Conservation (phyloP, 2,113 vertebrate genomes). For the Lepus timidus region DNA sequence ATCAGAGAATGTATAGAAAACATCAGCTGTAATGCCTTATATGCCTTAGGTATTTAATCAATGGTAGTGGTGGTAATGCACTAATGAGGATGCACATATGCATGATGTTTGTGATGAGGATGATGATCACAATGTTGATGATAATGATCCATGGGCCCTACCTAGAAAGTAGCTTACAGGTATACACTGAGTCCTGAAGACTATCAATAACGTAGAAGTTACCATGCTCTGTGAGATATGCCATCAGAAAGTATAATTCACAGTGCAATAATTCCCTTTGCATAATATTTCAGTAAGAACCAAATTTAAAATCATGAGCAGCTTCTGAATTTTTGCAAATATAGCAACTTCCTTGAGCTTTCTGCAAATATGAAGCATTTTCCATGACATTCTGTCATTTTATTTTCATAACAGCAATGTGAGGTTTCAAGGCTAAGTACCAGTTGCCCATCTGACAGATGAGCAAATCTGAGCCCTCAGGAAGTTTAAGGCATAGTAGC, state of each 20-base stretch:
- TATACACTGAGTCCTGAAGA: neutral
- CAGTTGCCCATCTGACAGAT: neutral
- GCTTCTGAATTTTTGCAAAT: slow-evolving; percentile 42
- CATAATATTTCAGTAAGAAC: slow-evolving; percentile 41
- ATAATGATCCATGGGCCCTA: neutral
- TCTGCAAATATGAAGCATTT: slow-evolving; percentile 55
- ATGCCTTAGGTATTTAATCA: neutral
- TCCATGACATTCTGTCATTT: neutral
- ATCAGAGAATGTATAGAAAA: neutral
- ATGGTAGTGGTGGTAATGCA: neutral
- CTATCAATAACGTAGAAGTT: neutral
- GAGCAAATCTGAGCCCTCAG: slow-evolving; percentile 43
- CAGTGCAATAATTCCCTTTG: slow-evolving; percentile 17
- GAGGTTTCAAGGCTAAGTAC: neutral
- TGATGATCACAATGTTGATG: neutral
- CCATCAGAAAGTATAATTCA: slow-evolving; percentile 10
- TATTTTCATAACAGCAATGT: neutral
- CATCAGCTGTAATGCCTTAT: neutral
- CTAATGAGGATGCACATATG: neutral
- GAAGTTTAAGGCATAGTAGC: neutral
- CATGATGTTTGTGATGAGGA: neutral
- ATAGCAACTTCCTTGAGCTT: slow-evolving; percentile 13
- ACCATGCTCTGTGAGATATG: neutral
- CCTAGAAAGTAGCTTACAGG: neutral
- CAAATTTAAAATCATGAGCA: slow-evolving; percentile 46